A percentile compares a stretch with the other conserved stretches of the same genome.
Evolutionary conservation across 2,797 vertebrate genomes (phyloP).

Genomic region (Tympanoctomys barrerae): DNA sequence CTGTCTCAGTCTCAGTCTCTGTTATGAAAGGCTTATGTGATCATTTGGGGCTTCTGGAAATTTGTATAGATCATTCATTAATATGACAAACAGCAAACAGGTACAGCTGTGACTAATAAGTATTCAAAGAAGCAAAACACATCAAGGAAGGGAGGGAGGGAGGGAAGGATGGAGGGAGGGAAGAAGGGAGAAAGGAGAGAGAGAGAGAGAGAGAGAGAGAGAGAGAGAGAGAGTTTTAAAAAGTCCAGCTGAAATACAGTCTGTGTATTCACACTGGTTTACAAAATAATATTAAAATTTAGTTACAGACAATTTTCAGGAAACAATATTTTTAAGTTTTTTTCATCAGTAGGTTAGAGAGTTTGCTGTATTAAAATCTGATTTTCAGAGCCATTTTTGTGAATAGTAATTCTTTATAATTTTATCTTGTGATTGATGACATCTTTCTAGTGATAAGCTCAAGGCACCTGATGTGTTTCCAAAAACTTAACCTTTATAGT

Average conservation of each 20-base stretch:
- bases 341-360: neutral
- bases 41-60: slow-evolving; percentile 10
- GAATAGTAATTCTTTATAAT: slow-evolving; percentile 25
- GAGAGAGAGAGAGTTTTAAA: neutral
- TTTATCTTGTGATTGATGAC: slow-evolving; percentile 1
- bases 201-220: neutral
- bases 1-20: neutral
- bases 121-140: neutral
- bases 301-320: slow-evolving; percentile 24
- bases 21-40: neutral
- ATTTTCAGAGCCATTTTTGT: slow-evolving; percentile 10
- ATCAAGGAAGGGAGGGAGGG: neutral
- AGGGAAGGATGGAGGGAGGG: neutral
- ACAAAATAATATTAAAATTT: neutral
- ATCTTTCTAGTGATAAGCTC: slow-evolving; percentile 46
- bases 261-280: neutral
- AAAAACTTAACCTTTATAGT: slow-evolving; percentile 40
- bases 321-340: neutral
- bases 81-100: neutral
- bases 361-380: neutral
- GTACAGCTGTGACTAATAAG: neutral
- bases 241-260: neutral
- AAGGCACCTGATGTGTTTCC: slow-evolving; percentile 34
- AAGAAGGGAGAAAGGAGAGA: neutral
- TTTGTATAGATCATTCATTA: slow-evolving; percentile 30